Conservation (phyloP, 1,140 invertebrate genomes). For the Babylonia areolata region DNA sequence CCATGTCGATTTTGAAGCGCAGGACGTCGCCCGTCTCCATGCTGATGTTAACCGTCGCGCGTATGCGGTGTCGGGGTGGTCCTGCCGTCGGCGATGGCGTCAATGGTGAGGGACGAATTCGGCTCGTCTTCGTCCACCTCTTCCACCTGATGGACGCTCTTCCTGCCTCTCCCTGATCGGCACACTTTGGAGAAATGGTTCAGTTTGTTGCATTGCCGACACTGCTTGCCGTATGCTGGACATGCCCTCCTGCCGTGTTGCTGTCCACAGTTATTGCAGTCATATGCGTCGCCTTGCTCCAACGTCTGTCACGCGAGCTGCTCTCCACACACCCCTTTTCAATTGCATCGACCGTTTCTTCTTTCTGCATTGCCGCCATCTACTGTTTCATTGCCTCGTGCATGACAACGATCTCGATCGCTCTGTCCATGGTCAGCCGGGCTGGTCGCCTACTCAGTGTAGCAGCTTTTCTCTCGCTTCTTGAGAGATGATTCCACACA, state of each 20-base stretch:
- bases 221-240: neutral
- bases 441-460: neutral
- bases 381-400: neutral
- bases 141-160: neutral
- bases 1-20: constrained; percentile 43
- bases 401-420: neutral
- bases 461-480: neutral
- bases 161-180: neutral
- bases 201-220: neutral
- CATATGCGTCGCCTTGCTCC: neutral
- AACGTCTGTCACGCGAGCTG: neutral
- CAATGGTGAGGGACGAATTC: neutral
- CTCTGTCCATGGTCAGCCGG: neutral
- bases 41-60: constrained; percentile 52
- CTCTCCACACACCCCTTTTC: neutral
- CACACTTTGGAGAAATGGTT: neutral
- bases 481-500: neutral
- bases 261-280: neutral
- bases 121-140: neutral
- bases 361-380: neutral
- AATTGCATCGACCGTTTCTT: neutral
- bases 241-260: neutral
- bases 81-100: neutral
- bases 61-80: neutral
- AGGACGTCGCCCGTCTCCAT: constrained; percentile 42